phyloP scores from a whole-genome alignment of 2,113 vertebrate species.

The Microcebus tavaratra region DNA sequence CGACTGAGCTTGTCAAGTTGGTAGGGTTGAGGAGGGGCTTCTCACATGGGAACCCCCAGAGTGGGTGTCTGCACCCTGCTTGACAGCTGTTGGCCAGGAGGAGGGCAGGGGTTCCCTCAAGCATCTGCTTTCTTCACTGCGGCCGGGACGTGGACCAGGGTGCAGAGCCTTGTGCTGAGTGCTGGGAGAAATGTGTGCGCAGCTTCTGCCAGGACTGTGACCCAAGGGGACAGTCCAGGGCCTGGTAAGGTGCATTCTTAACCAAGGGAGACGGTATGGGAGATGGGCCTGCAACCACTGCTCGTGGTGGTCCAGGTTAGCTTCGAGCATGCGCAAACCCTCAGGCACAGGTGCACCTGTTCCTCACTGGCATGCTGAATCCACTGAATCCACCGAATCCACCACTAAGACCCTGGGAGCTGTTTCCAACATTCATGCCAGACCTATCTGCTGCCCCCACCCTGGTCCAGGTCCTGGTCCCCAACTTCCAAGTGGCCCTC shows the following conservation, averaged over 20 bases:
- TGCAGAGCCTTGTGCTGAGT: not conserved
- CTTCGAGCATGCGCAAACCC: not conserved
- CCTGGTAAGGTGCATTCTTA: no score
- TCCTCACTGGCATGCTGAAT: fast-evolving
- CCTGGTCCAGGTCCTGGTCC: not conserved
- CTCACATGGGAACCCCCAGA: not conserved
- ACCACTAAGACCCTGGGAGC: not conserved
- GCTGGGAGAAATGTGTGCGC: not conserved
- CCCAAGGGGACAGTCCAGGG: not conserved
- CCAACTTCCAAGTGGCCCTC: not conserved
- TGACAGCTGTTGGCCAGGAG: not conserved
- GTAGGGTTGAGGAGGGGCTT: not conserved
- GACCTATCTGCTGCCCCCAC: not conserved
- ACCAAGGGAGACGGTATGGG: not conserved
- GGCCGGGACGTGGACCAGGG: not conserved
- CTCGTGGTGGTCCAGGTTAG: not conserved
- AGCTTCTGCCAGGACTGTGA: not conserved
- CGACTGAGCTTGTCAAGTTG: not conserved
- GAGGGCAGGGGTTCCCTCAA: not conserved
- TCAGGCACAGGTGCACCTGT: not conserved
- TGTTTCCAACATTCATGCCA: not conserved
- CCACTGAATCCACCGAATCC: no score
- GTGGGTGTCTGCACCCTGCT: not conserved
- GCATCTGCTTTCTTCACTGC: not conserved
- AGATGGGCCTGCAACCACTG: no score